Evolutionary conservation across 2,797 vertebrate genomes (phyloP).

Genomic region (Lithobates pipiens): DNA sequence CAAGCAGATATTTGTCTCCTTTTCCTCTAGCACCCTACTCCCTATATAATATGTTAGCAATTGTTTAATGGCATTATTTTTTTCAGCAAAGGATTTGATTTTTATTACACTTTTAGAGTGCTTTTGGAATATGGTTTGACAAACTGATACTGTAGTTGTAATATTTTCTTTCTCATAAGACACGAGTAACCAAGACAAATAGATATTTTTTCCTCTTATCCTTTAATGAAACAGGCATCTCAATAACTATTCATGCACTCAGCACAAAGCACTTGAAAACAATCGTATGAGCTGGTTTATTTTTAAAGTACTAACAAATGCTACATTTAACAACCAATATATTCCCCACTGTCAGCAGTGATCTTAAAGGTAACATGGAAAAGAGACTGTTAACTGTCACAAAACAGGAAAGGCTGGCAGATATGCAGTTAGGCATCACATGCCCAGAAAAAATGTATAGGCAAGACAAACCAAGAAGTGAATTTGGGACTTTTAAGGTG

Average conservation of each 20-base stretch:
- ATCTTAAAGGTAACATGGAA: neutral
- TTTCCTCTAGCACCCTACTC: neutral
- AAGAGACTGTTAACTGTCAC: neutral
- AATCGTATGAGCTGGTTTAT: neutral
- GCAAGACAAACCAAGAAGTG: too few species aligned
- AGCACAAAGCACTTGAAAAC: neutral
- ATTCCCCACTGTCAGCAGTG: neutral
- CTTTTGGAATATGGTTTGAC: slow-evolving; percentile 51
- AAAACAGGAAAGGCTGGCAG: neutral
- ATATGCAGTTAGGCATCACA: too few species aligned
- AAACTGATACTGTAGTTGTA: neutral
- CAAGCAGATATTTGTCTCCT: neutral
- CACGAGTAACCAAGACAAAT: neutral
- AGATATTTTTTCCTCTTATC: neutral
- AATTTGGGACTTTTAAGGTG: too few species aligned
- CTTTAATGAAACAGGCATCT: slow-evolving; percentile 1
- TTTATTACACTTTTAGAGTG: slow-evolving; percentile 64
- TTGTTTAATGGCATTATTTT: slow-evolving; percentile 36
- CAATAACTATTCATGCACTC: neutral
- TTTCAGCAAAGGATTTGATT: slow-evolving; percentile 43
- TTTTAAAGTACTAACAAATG: neutral
- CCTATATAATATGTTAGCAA: slow-evolving; percentile 16
- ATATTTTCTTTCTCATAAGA: neutral
- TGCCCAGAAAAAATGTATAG: too few species aligned
- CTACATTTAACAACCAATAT: neutral